A percentile compares a stretch with the other conserved stretches of the same genome.
Evolutionary conservation across 2,888 invertebrate species (phyloP).

Genomic region (Cerceris rybyensis): DNA sequence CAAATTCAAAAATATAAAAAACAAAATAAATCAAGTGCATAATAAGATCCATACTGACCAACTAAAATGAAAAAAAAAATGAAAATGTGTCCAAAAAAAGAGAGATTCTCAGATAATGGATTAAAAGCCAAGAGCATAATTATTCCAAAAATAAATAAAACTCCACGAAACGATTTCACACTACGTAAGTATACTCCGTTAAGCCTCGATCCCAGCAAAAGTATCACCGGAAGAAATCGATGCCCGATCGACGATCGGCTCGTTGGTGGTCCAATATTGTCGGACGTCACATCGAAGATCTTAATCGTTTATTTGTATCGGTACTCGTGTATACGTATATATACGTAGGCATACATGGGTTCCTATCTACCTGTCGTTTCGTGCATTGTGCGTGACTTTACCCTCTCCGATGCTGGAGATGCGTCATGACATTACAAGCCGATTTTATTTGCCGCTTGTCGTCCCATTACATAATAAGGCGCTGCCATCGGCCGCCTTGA

Average conservation of each 20-base stretch:
- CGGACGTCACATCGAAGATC: slow-evolving; percentile 70
- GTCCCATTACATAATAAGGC: slow-evolving; percentile 70
- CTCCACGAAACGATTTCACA: no score
- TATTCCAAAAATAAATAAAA: no score
- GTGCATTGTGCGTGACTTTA: slow-evolving; percentile 55
- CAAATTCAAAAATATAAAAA: no score
- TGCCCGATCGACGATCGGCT: slow-evolving; percentile 38
- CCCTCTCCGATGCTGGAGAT: slow-evolving; percentile 37
- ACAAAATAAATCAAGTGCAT: no score
- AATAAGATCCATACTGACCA: no score
- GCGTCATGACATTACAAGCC: slow-evolving; percentile 68
- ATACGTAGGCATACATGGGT: slow-evolving; percentile 32
- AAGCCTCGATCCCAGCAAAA: neutral
- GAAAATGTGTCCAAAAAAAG: no score
- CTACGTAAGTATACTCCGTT: neutral
- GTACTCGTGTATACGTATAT: slow-evolving; percentile 13
- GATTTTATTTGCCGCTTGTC: slow-evolving; percentile 65
- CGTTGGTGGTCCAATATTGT: slow-evolving; percentile 70
- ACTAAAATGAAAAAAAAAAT: no score
- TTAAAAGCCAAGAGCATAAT: no score
- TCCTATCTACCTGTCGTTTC: slow-evolving; percentile 66
- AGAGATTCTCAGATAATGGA: no score
- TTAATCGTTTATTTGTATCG: slow-evolving; percentile 72
- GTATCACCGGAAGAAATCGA: slow-evolving; percentile 47
- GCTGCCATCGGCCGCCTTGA: slow-evolving; percentile 54